Base-by-base conservation (phyloP, 2,113 vertebrate species). In the Scartelaos histophorus region DNA sequence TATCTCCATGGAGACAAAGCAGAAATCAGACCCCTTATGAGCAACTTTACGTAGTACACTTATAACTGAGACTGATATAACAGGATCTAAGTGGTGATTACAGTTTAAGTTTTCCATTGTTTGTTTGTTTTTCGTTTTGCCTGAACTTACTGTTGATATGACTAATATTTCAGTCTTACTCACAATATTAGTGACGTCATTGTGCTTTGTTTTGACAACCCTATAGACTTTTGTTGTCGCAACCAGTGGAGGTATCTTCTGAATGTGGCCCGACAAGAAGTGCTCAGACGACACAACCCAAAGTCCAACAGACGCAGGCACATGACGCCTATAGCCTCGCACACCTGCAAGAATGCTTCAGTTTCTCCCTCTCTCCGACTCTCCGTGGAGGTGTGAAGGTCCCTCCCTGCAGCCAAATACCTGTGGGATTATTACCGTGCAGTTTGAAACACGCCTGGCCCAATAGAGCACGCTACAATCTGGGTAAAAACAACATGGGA, bases 341-440 rank as follows among this genome's bases (percentile, higher is more conserved):
- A 76, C 73, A 79, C 54, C 75, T 47, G 13, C 53, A 71, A 34
- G 47, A 83, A 76, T 76, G 71, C 69, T 68, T 53, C 58, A 65
- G 38, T 25, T 66, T 67, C 66, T 74, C 69, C 70, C 51, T 54
- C 58, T 71, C 21, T 61, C 29, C 71, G 38, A 22, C 67, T 73
- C 74, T 83, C 64, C 65, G 34, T 10, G 56, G 51, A 79, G 75
- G 85, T 86, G 87, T 84, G 83, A 90, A 83, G 85, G 80, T 84
- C 75, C 81, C 85, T 81, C 87, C 90, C 87, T 87, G 56, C 71
- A 74, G 88, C 74, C 69, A 87, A 90, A 93, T 91, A 90, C 92
- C 89, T 92, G 78, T 87, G 83, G 88, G 86, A 90, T 90, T 91
- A 92, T 84, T 77, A 76, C 66, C 24, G 34, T 57, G 67, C 76